Evolutionary conservation across 2,888 invertebrate species (phyloP).

Genomic region (Artemia sp.): DNA sequence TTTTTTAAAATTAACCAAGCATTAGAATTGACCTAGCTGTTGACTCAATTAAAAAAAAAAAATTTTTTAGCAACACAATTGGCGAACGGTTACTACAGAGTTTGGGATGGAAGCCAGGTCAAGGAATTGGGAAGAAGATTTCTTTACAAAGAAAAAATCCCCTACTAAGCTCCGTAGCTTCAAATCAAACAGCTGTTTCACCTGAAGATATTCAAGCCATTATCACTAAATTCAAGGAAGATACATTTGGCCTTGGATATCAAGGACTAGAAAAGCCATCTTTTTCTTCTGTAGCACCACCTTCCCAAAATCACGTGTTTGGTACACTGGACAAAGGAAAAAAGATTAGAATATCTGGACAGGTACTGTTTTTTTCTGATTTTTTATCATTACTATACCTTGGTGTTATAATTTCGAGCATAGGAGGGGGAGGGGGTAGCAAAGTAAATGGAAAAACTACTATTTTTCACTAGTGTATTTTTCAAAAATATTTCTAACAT

Average conservation of each 20-base stretch:
- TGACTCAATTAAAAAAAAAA: no score
- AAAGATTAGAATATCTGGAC: slow-evolving; percentile 9
- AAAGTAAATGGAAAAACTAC: no score
- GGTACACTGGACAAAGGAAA: slow-evolving; percentile 41
- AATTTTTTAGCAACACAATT: slow-evolving; percentile 52
- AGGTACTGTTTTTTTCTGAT: not conserved
- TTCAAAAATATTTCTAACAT: no score
- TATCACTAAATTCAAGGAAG: slow-evolving; percentile 52
- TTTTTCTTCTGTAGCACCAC: slow-evolving; percentile 48
- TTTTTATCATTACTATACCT: no score
- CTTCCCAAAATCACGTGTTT: slow-evolving; percentile 66
- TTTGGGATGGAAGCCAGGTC: slow-evolving; percentile 84
- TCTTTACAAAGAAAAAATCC: slow-evolving; percentile 33
- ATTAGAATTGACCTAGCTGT: no score
- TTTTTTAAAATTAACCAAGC: no score
- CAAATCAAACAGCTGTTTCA: slow-evolving; percentile 42
- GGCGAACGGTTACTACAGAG: slow-evolving; percentile 65
- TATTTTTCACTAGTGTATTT: no score
- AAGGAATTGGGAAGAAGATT: slow-evolving; percentile 54
- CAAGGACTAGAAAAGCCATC: slow-evolving; percentile 49
- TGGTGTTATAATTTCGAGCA: no score
- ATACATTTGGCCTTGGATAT: slow-evolving; percentile 64
- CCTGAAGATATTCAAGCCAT: slow-evolving; percentile 65
- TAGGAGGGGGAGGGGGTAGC: no score
- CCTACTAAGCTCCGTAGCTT: slow-evolving; percentile 21